Evolutionary conservation across 2,113 vertebrate species (phyloP).

Genomic region (Gallinago undulata): DNA sequence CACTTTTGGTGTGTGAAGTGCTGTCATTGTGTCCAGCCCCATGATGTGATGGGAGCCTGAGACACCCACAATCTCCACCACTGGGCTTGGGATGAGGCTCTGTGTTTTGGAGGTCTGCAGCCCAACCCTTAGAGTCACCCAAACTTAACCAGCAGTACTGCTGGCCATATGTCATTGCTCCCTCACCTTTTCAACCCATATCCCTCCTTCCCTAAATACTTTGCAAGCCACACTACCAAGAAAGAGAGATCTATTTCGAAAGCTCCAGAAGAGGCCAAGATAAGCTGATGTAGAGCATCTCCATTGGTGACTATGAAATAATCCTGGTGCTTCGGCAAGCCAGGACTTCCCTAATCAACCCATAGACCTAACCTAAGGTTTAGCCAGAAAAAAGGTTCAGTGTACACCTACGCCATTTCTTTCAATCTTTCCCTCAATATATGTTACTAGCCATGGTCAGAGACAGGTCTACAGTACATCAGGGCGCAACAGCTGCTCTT

Average conservation of each 20-base stretch:
- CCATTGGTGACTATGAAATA: fast-evolving
- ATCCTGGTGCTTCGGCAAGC: background rate
- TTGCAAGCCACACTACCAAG: background rate
- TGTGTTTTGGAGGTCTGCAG: background rate
- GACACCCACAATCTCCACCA: background rate
- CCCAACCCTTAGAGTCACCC: background rate
- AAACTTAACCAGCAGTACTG: background rate
- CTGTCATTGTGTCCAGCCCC: fast-evolving
- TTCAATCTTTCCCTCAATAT: background rate
- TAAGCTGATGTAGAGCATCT: background rate
- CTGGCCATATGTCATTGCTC: fast-evolving
- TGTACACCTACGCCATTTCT: background rate
- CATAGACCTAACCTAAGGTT: fast-evolving
- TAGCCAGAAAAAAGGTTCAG: background rate
- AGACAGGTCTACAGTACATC: fast-evolving
- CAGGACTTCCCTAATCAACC: background rate
- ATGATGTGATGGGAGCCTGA: background rate
- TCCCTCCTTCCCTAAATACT: background rate
- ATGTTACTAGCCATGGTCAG: background rate
- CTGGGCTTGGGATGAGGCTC: background rate
- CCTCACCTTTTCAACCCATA: background rate
- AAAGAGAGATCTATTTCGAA: background rate
- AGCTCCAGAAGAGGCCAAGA: background rate
- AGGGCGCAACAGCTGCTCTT: background rate
- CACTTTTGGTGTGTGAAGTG: background rate